Evolutionary conservation across 2,113 vertebrate genomes (phyloP).

Genomic region (Prionailurus bengalensis): DNA sequence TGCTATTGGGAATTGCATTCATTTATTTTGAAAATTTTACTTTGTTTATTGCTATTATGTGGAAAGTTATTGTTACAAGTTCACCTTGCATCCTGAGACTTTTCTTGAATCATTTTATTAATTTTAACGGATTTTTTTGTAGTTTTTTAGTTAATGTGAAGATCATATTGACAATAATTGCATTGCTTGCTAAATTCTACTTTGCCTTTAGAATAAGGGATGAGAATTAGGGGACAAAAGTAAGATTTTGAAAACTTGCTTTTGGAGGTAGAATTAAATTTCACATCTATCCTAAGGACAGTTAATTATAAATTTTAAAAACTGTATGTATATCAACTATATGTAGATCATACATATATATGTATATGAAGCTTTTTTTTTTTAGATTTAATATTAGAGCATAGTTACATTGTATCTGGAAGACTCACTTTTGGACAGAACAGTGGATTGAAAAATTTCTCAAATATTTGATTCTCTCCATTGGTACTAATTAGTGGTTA

Average conservation of each 20-base stretch:
- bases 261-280: neutral
- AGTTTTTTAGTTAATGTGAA: neutral
- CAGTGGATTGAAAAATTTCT: neutral
- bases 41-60: slow-evolving; percentile 40
- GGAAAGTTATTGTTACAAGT: slow-evolving; percentile 37
- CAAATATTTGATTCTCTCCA: neutral
- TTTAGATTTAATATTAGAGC: neutral
- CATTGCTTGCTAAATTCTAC: neutral
- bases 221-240: neutral
- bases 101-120: slow-evolving; percentile 25
- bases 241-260: neutral
- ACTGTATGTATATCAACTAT: neutral
- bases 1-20: neutral
- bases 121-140: neutral
- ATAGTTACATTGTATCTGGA: neutral
- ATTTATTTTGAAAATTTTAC: slow-evolving; percentile 12
- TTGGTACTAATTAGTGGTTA: neutral
- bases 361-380: no score
- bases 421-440: neutral
- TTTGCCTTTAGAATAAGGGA: neutral
- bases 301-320: neutral
- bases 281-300: neutral
- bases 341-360: neutral
- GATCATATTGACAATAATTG: neutral
- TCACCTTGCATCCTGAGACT: neutral